Conservation (phyloP, 2,797 vertebrate genomes). For the Sternarchorhynchus goeldii region DNA sequence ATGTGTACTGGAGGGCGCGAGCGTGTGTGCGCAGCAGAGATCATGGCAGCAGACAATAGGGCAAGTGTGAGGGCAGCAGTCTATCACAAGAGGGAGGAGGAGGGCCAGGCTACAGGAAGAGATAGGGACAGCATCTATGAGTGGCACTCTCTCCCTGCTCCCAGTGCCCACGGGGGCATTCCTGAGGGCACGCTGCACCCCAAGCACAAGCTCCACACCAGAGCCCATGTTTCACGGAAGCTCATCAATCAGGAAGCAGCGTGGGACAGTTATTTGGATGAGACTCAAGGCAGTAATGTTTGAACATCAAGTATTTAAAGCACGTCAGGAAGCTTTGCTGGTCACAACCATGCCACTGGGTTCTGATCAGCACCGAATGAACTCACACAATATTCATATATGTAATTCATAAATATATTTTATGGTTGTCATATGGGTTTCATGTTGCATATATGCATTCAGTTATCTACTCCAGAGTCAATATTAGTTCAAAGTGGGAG, state of each 20-base stretch:
- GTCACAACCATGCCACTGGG: neutral
- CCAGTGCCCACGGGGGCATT: constrained; percentile 37
- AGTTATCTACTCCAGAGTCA: constrained; percentile 40
- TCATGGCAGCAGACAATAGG: constrained; percentile 77
- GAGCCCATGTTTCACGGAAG: constrained; percentile 30
- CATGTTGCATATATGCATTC: constrained; percentile 20
- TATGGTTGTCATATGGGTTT: neutral
- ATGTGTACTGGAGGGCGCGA: constrained; percentile 70
- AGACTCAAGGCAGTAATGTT: constrained; percentile 21
- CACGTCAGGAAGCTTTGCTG: neutral
- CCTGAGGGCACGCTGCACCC: constrained; percentile 31
- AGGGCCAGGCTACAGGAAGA: constrained; percentile 53
- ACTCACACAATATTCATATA: neutral
- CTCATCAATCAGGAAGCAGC: constrained; percentile 33
- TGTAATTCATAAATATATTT: neutral
- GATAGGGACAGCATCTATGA: constrained; percentile 62
- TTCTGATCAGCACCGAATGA: constrained; percentile 5
- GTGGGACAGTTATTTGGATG: constrained; percentile 30
- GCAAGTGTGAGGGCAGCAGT: constrained; percentile 70
- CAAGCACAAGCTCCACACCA: constrained; percentile 17
- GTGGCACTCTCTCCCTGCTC: constrained; percentile 37
- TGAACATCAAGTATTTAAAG: constrained; percentile 18
- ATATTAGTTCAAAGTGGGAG: constrained; percentile 49
- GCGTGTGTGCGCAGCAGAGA: constrained; percentile 66
- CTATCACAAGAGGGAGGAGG: constrained; percentile 65